Conservation (phyloP, 2,888 invertebrate genomes). For the Amphipoea oculea region DNA sequence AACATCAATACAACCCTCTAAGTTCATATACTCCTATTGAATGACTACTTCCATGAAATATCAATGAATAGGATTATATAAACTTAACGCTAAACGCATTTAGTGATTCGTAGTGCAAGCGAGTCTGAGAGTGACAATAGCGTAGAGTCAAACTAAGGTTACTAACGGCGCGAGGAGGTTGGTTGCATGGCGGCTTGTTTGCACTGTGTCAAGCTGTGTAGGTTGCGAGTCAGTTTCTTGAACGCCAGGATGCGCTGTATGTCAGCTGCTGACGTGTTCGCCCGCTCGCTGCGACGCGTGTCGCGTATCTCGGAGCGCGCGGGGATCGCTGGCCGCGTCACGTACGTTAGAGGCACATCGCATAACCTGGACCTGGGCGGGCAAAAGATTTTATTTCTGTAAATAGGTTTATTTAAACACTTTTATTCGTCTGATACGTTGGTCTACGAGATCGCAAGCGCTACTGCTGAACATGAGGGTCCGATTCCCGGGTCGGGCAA, state of each 20-base stretch:
- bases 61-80: too few relatives aligned
- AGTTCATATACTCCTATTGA: too few relatives aligned
- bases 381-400: not conserved
- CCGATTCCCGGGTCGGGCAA: not conserved
- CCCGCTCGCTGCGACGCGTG: constrained; percentile 53
- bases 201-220: constrained; percentile 54
- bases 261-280: constrained; percentile 54
- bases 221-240: constrained; percentile 69
- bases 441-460: not conserved
- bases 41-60: too few relatives aligned
- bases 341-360: constrained; percentile 41
- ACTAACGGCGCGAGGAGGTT: constrained; percentile 60
- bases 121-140: not conserved
- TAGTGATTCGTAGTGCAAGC: not conserved
- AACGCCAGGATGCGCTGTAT: constrained; percentile 74
- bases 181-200: constrained; percentile 36
- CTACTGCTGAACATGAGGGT: not conserved
- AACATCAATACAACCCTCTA: too few relatives aligned
- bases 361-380: constrained; percentile 39
- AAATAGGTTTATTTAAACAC: not conserved
- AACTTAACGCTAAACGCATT: not conserved
- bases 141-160: not conserved
- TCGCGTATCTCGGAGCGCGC: constrained; percentile 36
- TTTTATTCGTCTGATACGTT: not conserved
- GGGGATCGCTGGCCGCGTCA: constrained; percentile 40